Evolutionary conservation across 2,113 vertebrate genomes (phyloP).

Genomic region (Fregetta grallaria): DNA sequence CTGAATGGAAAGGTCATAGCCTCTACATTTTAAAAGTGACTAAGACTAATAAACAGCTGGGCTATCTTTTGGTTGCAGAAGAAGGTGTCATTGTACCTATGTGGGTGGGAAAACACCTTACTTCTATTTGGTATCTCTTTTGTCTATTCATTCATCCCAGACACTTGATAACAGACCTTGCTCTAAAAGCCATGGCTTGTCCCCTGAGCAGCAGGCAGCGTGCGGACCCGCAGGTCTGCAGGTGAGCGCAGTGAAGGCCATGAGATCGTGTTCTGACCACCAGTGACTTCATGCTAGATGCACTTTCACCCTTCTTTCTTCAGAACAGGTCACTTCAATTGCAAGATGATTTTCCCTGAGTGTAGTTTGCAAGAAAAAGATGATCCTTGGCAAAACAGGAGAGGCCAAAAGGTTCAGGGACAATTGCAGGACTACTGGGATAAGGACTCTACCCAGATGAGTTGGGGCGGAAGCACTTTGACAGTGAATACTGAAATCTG

Average conservation of each 20-base stretch:
- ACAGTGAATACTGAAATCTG: neutral
- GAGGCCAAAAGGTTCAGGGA: neutral
- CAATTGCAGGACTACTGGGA: rapidly evolving
- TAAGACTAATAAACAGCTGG: neutral
- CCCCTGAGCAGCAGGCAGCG: neutral
- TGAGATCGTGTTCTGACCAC: rapidly evolving
- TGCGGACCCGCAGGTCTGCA: neutral
- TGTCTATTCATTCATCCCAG: rapidly evolving
- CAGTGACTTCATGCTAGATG: neutral
- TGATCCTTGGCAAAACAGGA: neutral
- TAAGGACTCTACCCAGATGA: neutral
- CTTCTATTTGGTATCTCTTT: neutral
- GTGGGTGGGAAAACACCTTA: neutral
- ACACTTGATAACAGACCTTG: rapidly evolving
- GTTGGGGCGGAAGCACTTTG: neutral
- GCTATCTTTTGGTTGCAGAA: neutral
- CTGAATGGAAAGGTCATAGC: neutral
- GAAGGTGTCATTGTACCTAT: neutral
- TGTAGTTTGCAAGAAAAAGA: neutral
- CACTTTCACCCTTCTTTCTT: neutral
- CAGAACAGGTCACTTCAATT: neutral
- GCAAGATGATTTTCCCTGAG: neutral
- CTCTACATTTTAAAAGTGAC: neutral
- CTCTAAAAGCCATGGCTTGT: neutral
- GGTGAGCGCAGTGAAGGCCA: neutral